Base-by-base conservation (phyloP, 2,888 invertebrate genomes). In the Pteria penguin region DNA sequence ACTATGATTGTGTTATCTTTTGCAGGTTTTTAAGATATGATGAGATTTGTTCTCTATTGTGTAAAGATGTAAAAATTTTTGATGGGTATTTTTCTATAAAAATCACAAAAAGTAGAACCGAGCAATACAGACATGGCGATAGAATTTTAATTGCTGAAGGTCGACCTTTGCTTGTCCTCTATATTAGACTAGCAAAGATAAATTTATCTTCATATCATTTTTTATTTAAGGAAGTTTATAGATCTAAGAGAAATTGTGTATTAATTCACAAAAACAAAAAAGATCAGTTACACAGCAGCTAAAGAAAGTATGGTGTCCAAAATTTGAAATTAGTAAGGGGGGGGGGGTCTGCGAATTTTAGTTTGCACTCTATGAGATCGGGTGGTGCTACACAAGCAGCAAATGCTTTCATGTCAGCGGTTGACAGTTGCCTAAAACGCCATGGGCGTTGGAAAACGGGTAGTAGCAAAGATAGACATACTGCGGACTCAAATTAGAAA, bases 31-130 rank as follows among this genome's bases (percentile, higher is more conserved):
- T n/a, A n/a, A n/a, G 62, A 24, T 54, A 26, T 18, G 27, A 1
- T 29, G 69, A 58, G 29, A 1, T 69, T 1, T 36, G 62, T 36
- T 31, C 0, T 4, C 29, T 69, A 1, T 36, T 4, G 36, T 57
- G 58, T 33, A 26, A 36, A 26, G 69, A 78, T 65, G 61, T 82
- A 11, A 33, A 22, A 14, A 62, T 78, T 45, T 22, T 32, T 45
- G 67, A 76, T 5, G 63, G 72, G 31, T 57, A 76, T 75, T 57
- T 80, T 61, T 57, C 29, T 22, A 58, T 74, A 26, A 18, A 57
- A 22, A 75, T 81, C n/a, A 58, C 26, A 11, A 27, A 57, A 55
- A 72, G 77, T 71, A 79, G 76, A 60, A 79, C 81, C 5, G 79
- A 81, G 65, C 77, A 79, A n/a, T n/a, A n/a, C n/a, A n/a, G n/a